These are phyloP conservation scores for Ischnura elegans DNA, from an alignment of 2,888 invertebrate species.

Conservation along the genomic window DNA sequence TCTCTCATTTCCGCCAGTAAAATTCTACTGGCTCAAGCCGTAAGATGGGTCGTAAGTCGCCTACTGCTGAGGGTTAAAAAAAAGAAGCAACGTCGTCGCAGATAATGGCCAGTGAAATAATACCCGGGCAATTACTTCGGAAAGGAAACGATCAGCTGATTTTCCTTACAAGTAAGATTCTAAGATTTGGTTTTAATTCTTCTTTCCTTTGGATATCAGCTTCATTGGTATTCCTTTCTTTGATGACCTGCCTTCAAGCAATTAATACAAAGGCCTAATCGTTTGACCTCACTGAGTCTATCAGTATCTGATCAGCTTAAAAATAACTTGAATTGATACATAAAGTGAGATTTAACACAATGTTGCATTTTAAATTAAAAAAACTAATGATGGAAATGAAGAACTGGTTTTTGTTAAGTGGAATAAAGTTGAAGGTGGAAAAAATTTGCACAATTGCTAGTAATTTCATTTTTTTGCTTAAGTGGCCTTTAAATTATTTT, in stretches of 20 bases:
- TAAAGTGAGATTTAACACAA: neutral
- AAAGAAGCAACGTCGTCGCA: neutral
- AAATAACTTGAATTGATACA: neutral
- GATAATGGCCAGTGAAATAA: neutral
- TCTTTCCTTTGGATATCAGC: neutral
- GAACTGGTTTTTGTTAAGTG: no score
- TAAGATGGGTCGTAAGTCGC: neutral
- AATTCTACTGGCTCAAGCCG: neutral
- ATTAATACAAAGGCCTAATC: neutral
- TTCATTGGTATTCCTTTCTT: neutral
- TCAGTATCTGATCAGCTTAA: neutral
- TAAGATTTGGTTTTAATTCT: no score
- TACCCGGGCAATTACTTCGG: neutral
- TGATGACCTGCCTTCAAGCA: neutral
- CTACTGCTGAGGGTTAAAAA: neutral
- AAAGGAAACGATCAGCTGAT: neutral
- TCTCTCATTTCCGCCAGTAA: conserved; percentile 18
- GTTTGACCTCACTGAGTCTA: neutral
- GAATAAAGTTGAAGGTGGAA: no score
- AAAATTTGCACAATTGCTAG: no score
- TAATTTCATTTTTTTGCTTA: no score
- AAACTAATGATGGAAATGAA: no score
- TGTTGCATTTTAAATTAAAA: conserved; percentile 1
- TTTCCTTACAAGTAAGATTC: no score
- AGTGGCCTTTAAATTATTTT: no score